Evolutionary conservation across 2,888 invertebrate species (phyloP), one percentile per base, ranked within the genome.

Genomic region (Pediacus dermestoides): DNA sequence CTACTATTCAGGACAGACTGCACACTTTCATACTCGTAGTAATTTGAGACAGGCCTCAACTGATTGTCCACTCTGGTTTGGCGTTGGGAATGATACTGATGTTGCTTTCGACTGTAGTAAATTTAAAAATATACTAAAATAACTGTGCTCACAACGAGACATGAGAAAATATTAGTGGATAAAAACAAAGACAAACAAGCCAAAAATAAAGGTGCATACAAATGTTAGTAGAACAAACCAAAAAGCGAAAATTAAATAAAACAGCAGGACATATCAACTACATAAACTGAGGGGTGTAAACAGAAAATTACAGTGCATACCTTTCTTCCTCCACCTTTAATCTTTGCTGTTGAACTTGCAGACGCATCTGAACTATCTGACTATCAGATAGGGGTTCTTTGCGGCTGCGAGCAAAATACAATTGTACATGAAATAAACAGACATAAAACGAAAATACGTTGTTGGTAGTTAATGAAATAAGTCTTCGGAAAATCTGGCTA

Each of bases 21-120:
- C 16, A 85, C 81, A 50, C 80, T 84, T 66, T 88, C 88, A 67
- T 88, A 88, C 67, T 89, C 88, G 68, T 87, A 88, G 69, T 83
- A 88, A 70, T 86, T 88, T 42, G 88, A 88, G 44, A 83, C 80
- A 3, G 88, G 88, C 10, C 88, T 74, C 32, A 74, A 68, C 54
- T 67, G 76, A 34, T 64, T 73, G 31, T 68, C 64, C 1, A 73
- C 68, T 21, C 74, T 67, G 33, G 75, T 68, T 45, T 78, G 74
- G 2, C 64, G 53, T 60, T 78, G 77, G 3, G 79, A 79, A 61
- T 80, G 79, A 61, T 81, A 80, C 60, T 81, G 80, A 54, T 80
- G 80, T 64, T 81, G 79, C 50, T 81, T 74, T 41, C 81, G 78
- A 67, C 80, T 81, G 65, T 32, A 48, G 34, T 16, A 35, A 25